phyloP scores from a whole-genome alignment of 2,113 vertebrate genomes.

The Notothenia coriiceps region DNA sequence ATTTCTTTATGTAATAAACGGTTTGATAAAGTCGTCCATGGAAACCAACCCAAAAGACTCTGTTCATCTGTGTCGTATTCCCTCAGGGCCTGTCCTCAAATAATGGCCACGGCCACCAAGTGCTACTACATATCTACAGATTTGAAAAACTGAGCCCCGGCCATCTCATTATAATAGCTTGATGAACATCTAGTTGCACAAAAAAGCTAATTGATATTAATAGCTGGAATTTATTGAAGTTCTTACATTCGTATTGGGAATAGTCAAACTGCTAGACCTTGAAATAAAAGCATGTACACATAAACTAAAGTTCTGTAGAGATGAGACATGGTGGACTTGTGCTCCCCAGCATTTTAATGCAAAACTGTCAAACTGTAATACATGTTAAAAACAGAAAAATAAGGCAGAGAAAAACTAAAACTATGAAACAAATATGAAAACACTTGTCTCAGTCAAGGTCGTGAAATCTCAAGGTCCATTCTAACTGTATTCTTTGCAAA shows the following conservation, averaged over 20 bases:
- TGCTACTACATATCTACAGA: not conserved
- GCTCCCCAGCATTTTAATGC: not conserved
- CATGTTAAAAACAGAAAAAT: not conserved
- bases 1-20: constrained; percentile 26
- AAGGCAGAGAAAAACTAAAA: not conserved
- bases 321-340: not conserved
- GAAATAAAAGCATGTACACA: not conserved
- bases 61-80: not conserved
- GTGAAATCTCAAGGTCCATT: not conserved
- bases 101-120: not conserved
- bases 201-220: not conserved
- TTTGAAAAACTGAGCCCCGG: not conserved
- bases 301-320: not conserved
- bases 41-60: constrained; percentile 14
- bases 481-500: not conserved
- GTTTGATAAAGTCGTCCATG: constrained; percentile 25
- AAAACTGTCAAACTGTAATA: constrained; percentile 5
- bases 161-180: not conserved
- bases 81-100: not conserved
- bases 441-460: not conserved
- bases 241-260: not conserved
- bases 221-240: not conserved
- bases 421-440: not conserved
- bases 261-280: not conserved
- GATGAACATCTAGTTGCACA: not conserved